Percentiles rank a stretch among this genome's conserved stretches.
Evolutionary conservation across 2,888 invertebrate genomes (phyloP).

Genomic region (Platycheirus rosarum): DNA sequence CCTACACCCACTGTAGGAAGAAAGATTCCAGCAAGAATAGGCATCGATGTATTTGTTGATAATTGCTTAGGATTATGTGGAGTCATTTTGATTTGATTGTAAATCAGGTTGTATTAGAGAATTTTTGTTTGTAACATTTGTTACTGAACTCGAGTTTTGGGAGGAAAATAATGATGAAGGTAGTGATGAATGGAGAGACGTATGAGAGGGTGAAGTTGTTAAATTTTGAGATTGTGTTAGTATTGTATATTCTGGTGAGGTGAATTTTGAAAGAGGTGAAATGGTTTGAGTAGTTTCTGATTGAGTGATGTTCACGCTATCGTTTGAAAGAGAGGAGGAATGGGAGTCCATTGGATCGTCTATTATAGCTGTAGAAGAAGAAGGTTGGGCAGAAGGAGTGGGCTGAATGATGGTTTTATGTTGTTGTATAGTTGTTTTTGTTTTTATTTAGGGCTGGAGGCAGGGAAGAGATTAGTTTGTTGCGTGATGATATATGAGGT

Average conservation of each 20-base stretch:
- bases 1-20: constrained; percentile 1
- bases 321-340: not conserved
- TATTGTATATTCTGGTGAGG: not conserved
- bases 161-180: not conserved
- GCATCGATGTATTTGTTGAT: constrained; percentile 1
- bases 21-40: not conserved
- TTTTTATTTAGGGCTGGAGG: not conserved
- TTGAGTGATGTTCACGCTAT: not conserved
- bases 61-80: not conserved
- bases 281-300: not conserved
- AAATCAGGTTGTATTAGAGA: not conserved
- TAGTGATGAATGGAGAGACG: too few species aligned
- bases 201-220: not conserved
- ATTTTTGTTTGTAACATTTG: not conserved
- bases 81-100: not conserved
- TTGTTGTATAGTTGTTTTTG: not conserved
- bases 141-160: not conserved
- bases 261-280: not conserved
- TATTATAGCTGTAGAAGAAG: not conserved
- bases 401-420: not conserved
- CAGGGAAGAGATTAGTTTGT: not conserved
- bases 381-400: not conserved
- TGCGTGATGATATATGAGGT: not conserved
- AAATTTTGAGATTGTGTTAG: not conserved
- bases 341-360: not conserved